These are phyloP conservation scores for Phaenicophaeus curvirostris DNA, from an alignment of 2,797 vertebrate genomes.

Conservation along the genomic window DNA sequence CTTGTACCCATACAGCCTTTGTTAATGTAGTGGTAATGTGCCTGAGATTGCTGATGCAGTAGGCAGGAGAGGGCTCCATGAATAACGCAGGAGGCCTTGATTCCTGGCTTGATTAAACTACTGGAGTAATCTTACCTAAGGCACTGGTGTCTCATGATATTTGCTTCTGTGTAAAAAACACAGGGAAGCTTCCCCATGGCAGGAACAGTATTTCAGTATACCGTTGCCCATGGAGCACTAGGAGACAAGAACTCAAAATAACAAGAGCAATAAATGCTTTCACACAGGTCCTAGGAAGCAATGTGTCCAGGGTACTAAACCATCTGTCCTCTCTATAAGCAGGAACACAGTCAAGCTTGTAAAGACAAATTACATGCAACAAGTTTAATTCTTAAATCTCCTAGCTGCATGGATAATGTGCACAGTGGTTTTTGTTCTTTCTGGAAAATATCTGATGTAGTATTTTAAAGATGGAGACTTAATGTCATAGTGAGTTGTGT, in stretches of 20 bases:
- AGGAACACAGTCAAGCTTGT: neutral
- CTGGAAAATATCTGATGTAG: neutral
- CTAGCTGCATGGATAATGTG: neutral
- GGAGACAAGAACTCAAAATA: neutral
- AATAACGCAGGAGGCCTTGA: neutral
- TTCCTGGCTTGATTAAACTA: neutral
- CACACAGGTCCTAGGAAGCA: neutral
- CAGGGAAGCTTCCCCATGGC: neutral
- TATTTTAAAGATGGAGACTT: neutral
- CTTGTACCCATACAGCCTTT: neutral
- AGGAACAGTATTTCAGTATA: neutral
- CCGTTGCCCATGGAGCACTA: neutral
- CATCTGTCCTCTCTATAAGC: neutral
- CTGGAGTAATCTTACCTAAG: neutral
- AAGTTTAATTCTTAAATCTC: neutral
- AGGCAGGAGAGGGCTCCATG: neutral
- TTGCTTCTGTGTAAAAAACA: conserved; percentile 1
- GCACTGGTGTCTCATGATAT: neutral
- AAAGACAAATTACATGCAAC: neutral
- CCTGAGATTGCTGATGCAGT: neutral
- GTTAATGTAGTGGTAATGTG: neutral
- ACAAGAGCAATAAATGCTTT: neutral
- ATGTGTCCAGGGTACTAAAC: neutral
- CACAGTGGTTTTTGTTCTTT: neutral
- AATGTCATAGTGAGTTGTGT: neutral